Percentiles rank a stretch among this genome's conserved stretches.
These are phyloP conservation scores for Epiblema foenella DNA, from an alignment of 2,888 invertebrate species.

Conservation along the genomic window DNA sequence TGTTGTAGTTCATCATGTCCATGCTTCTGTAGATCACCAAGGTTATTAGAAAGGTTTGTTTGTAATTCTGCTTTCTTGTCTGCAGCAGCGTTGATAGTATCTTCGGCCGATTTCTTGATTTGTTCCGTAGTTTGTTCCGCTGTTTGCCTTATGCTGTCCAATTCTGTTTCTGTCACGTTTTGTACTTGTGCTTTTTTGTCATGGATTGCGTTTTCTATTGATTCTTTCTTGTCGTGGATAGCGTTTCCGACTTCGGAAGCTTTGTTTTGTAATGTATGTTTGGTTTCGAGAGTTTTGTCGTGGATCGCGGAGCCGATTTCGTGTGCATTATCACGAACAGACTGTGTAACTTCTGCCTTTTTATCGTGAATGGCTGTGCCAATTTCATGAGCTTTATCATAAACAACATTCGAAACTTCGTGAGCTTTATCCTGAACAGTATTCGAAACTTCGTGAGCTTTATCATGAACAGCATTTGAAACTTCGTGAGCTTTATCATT, in stretches of 20 bases:
- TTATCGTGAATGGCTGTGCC: slow-evolving; percentile 20
- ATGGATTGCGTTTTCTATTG: slow-evolving; percentile 43
- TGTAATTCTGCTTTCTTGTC: slow-evolving; percentile 67
- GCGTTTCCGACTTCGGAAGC: slow-evolving; percentile 47
- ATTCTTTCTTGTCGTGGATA: slow-evolving; percentile 51
- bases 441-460: slow-evolving; percentile 51
- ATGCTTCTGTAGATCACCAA: slow-evolving; percentile 54
- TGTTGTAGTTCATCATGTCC: slow-evolving; percentile 62
- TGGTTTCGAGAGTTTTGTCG: slow-evolving; percentile 45
- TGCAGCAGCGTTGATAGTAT: slow-evolving; percentile 67
- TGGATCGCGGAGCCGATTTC: slow-evolving; percentile 15
- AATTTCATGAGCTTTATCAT: slow-evolving; percentile 45
- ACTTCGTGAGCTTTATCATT: slow-evolving; percentile 50
- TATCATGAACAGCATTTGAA: slow-evolving; percentile 41
- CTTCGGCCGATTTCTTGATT: slow-evolving; percentile 75
- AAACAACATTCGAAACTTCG: slow-evolving; percentile 48
- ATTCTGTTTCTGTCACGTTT: slow-evolving; percentile 59
- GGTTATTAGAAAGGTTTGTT: slow-evolving; percentile 59
- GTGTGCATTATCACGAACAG: slow-evolving; percentile 21
- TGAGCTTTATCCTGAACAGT: slow-evolving; percentile 47
- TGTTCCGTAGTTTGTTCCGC: slow-evolving; percentile 77
- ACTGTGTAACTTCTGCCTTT: slow-evolving; percentile 51
- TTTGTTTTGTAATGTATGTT: slow-evolving; percentile 47
- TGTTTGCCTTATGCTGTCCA: slow-evolving; percentile 75
- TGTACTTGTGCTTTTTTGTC: slow-evolving; percentile 55